These are phyloP conservation scores for Mus minutoides DNA, from an alignment of 2,797 vertebrate species.

Conservation along the genomic window DNA sequence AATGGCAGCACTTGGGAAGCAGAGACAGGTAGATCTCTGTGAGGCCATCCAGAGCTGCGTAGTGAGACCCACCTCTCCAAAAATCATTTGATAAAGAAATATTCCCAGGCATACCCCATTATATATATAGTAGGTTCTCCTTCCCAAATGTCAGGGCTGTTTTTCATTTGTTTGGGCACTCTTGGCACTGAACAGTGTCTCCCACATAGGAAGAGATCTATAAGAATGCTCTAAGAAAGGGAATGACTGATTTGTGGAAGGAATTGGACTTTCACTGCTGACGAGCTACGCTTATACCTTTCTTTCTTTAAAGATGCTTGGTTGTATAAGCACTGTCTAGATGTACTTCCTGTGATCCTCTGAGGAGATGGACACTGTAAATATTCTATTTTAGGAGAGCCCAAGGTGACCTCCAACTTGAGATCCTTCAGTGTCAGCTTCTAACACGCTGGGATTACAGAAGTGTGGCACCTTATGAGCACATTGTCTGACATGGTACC, in stretches of 20 bases:
- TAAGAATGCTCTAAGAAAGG: neutral
- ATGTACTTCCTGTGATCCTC: neutral
- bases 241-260: neutral
- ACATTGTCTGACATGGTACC: rapidly evolving
- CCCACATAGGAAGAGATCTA: neutral
- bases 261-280: constrained; percentile 6
- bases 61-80: neutral
- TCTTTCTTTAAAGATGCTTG: neutral
- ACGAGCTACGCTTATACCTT: neutral
- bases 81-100: neutral
- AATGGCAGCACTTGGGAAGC: too few species aligned
- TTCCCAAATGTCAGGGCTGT: neutral
- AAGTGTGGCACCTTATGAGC: neutral
- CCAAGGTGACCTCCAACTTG: neutral
- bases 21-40: neutral
- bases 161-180: neutral
- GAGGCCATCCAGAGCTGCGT: neutral
- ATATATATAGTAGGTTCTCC: rapidly evolving
- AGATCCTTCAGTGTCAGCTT: neutral
- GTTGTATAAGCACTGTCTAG: neutral
- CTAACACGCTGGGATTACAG: neutral
- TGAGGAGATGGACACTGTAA: neutral
- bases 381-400: neutral
- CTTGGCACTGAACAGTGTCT: neutral
- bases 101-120: neutral